Base-by-base conservation (phyloP, 2,888 invertebrate species). In the Harpagoxenus sublaevis region DNA sequence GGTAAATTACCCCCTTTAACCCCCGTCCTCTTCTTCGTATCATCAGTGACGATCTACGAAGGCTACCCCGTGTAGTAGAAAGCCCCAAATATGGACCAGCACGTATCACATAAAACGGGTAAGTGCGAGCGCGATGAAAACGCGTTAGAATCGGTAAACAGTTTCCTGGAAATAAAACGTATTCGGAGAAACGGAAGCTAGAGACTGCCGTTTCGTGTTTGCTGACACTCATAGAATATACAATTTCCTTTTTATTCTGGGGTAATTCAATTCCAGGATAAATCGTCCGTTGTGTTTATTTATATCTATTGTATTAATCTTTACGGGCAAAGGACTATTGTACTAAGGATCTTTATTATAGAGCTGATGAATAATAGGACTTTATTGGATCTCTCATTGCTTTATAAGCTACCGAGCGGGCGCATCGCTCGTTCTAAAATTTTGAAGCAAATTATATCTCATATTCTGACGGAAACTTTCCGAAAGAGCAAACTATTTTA, bases 1-100 rank as follows among this genome's bases (percentile, higher is more conserved):
- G 98, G 98, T 98, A 95, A 96, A 96, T 62, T 68, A 63, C 3
- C 12, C 53, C 0, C 60, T 35, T 8, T 15, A 15, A 15, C 15
- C 28, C 15, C 2, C 1, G 5, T 12, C 10, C 48, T 60, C n/a
- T 35, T 15, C 5, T 15, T 23, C 9, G 3, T 66, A 48, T 66
- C 45, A 18, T 15, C 45, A 23, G 8, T 15, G 66, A 1, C 18
- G 9, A 66, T 45, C 45, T 45, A 45, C 28, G 66, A 9, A 9
- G 18, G 42, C 45, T 18, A 28, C 39, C 57, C 12, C 12, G 23
- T 18, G 10, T 31, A 5, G 2, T 15, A 45, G 51, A 60, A 12
- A 62, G 42, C 23, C 5, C 3, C 15, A 35, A 45, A 45, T 71
- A 39, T 60, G 57, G 23, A 28, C 45, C 57, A 31, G 35, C 73